A percentile compares a stretch with the other conserved stretches of the same genome.
Conservation (phyloP, 2,888 invertebrate species). For the Pyrocoelia pectoralis region DNA sequence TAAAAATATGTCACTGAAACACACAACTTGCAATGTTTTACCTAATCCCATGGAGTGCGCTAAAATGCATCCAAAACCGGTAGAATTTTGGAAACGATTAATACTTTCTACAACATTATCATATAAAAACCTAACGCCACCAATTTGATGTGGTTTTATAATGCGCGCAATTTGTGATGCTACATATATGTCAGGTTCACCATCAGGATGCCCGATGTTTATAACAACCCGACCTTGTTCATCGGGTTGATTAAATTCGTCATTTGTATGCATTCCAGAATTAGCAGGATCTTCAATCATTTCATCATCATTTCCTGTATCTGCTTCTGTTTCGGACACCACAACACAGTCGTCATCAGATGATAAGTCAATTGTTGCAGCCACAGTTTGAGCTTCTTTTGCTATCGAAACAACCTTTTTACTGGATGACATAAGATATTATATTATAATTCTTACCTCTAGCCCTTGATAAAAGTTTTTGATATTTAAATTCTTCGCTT, state of each 20-base stretch:
- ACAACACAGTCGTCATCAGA: constrained; percentile 88
- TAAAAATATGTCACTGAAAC: constrained; percentile 95
- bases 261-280: constrained; percentile 92
- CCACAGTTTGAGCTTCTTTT: constrained; percentile 58
- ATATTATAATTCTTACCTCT: constrained; percentile 41
- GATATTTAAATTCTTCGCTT: constrained; percentile 46
- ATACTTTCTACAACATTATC: constrained; percentile 97
- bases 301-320: constrained; percentile 80
- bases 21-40: constrained; percentile 94
- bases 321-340: constrained; percentile 82
- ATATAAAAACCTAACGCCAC: constrained; percentile 80
- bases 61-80: constrained; percentile 96
- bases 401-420: too few species aligned
- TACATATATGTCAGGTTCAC: constrained; percentile 90
- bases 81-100: constrained; percentile 83
- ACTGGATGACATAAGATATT: too few species aligned
- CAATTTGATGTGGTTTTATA: constrained; percentile 95
- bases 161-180: constrained; percentile 90
- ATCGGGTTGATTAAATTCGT: constrained; percentile 89
- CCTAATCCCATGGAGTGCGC: constrained; percentile 99
- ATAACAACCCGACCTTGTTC: constrained; percentile 91
- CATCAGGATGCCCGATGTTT: constrained; percentile 91
- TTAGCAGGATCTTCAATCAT: constrained; percentile 80
- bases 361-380: constrained; percentile 79
- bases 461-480: constrained; percentile 42